These are phyloP conservation scores for Cephus runcator DNA, from an alignment of 2,888 invertebrate genomes.

Conservation along the genomic window DNA sequence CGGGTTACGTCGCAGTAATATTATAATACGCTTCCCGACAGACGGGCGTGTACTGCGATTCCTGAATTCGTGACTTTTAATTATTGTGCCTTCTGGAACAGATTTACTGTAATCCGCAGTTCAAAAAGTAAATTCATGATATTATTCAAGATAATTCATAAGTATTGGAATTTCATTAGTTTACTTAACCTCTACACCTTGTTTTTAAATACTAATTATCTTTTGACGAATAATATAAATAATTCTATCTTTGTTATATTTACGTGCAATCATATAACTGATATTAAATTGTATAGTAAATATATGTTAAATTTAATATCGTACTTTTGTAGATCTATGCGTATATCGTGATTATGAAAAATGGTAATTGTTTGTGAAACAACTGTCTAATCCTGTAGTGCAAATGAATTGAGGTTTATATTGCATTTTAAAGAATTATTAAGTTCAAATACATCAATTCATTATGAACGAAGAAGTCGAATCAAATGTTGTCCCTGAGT, in stretches of 20 bases:
- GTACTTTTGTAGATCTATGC: background rate
- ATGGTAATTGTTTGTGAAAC: background rate
- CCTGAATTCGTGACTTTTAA: background rate
- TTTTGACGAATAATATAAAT: background rate
- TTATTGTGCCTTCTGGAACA: background rate
- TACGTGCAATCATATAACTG: background rate
- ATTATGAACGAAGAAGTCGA: background rate
- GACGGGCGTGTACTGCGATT: background rate
- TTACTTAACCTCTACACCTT: background rate
- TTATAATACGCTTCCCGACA: background rate
- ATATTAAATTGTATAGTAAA: background rate
- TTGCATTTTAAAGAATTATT: no score
- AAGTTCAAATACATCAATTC: background rate
- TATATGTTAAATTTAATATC: background rate
- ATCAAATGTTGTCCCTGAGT: constrained; percentile 10
- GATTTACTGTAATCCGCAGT: background rate
- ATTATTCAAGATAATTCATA: background rate
- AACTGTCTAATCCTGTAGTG: background rate
- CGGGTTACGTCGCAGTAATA: background rate
- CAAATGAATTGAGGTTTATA: background rate
- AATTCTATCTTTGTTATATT: background rate
- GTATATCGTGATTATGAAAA: background rate
- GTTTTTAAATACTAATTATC: background rate
- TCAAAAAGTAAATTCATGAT: background rate
- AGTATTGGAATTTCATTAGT: background rate